These are phyloP conservation scores for Eristalis intricaria DNA, from an alignment of 2,888 invertebrate genomes.

Conservation along the genomic window DNA sequence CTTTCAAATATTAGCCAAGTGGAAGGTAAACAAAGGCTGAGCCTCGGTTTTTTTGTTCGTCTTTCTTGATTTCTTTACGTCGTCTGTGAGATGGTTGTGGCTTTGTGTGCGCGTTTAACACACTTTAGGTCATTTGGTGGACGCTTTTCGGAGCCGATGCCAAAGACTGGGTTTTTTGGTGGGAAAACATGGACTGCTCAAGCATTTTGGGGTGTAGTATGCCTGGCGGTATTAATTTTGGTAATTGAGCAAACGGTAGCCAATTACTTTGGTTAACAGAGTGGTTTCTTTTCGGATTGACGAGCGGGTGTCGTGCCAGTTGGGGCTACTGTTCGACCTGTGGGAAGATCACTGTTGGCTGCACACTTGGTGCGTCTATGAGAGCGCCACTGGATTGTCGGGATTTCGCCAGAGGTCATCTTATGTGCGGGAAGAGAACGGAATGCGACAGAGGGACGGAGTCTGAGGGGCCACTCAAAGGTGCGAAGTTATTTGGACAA, in stretches of 20 bases:
- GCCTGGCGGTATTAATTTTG: slow-evolving; percentile 49
- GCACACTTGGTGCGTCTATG: slow-evolving; percentile 7
- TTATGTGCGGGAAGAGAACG: not conserved
- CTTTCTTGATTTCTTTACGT: no score
- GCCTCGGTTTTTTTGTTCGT: not conserved
- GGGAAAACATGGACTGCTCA: slow-evolving; percentile 39
- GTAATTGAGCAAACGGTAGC: slow-evolving; percentile 56
- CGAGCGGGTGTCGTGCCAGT: slow-evolving; percentile 17
- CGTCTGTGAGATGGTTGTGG: not conserved
- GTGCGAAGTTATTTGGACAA: not conserved
- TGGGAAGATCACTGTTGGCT: slow-evolving; percentile 29
- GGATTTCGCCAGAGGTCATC: slow-evolving; percentile 10
- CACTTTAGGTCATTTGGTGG: slow-evolving; percentile 45
- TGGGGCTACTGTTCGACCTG: slow-evolving; percentile 24
- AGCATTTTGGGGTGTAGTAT: slow-evolving; percentile 27
- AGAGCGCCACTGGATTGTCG: slow-evolving; percentile 7
- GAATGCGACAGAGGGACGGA: not conserved
- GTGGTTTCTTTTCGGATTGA: slow-evolving; percentile 29
- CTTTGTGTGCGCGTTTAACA: slow-evolving; percentile 42
- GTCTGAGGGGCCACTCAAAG: not conserved
- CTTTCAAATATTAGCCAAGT: slow-evolving; percentile 60
- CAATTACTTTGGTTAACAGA: slow-evolving; percentile 56
- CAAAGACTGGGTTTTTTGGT: slow-evolving; percentile 19
- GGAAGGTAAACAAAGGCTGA: slow-evolving; percentile 52
- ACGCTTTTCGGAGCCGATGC: slow-evolving; percentile 19